These are phyloP conservation scores for Sitodiplosis mosellana DNA, from an alignment of 1,140 invertebrate genomes.

Conservation along the genomic window DNA sequence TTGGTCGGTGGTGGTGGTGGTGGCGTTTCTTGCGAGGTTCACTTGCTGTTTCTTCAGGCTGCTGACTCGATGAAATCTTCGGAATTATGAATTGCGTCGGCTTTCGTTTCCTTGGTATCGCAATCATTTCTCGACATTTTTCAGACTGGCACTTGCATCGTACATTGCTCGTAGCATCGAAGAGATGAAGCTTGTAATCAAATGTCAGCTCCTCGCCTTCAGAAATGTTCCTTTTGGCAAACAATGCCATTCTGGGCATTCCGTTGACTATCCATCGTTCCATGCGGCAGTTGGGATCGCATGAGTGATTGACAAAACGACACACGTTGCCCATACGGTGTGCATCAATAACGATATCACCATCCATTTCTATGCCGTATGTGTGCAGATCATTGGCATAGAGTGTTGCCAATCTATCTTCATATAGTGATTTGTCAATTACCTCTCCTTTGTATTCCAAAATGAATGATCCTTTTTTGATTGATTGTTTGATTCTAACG, in stretches of 20 bases:
- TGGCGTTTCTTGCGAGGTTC: too few relatives aligned
- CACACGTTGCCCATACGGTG: constrained; percentile 91
- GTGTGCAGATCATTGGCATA: constrained; percentile 90
- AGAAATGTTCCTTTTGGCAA: constrained; percentile 73
- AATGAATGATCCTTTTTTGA: constrained; percentile 76
- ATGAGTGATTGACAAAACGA: constrained; percentile 95
- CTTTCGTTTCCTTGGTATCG: too few relatives aligned
- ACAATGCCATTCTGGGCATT: constrained; percentile 83
- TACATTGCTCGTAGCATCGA: constrained; percentile 52
- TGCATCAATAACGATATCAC: constrained; percentile 88
- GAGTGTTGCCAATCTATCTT: constrained; percentile 70
- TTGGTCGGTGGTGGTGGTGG: too few relatives aligned
- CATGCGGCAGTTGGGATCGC: constrained; percentile 96
- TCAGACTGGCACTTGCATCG: constrained; percentile 60
- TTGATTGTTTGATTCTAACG: constrained; percentile 59
- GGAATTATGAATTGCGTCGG: too few relatives aligned
- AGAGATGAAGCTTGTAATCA: constrained; percentile 84
- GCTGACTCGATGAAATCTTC: too few relatives aligned
- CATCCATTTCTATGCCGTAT: constrained; percentile 87
- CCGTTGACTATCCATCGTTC: constrained; percentile 97
- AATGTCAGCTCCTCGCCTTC: constrained; percentile 80
- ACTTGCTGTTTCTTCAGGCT: too few relatives aligned
- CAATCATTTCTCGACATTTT: constrained; percentile 84
- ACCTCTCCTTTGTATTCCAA: constrained; percentile 94
- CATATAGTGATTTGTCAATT: constrained; percentile 85